Conservation (phyloP, 1,140 invertebrate genomes). For the Chrysoperla carnea region DNA sequence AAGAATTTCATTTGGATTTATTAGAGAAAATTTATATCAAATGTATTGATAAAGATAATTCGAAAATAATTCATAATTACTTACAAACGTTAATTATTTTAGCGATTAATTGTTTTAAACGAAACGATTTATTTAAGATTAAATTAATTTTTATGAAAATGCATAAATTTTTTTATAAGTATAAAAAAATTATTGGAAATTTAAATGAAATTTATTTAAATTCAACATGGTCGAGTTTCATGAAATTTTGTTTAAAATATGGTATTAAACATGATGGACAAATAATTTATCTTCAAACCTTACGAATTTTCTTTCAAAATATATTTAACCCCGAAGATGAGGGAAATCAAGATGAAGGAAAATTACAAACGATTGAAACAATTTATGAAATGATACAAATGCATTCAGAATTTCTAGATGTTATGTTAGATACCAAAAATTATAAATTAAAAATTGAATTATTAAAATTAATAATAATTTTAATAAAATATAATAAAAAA, state of each 20-base stretch:
- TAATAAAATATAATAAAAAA: conserved; percentile 36
- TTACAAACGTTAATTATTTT: neutral
- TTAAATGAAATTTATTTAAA: conserved; percentile 30
- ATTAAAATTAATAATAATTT: conserved; percentile 34
- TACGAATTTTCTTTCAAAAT: conserved; percentile 30
- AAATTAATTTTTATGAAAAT: neutral
- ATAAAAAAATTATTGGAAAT: conserved; percentile 3
- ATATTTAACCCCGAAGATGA: conserved; percentile 27
- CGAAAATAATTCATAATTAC: neutral
- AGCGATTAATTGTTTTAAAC: neutral
- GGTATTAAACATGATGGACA: conserved; percentile 27
- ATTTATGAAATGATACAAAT: conserved; percentile 55
- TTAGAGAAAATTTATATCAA: conserved; percentile 32
- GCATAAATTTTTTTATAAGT: neutral
- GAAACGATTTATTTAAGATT: neutral
- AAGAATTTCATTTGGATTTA: conserved; percentile 32
- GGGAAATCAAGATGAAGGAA: conserved; percentile 3
- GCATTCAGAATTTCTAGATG: conserved; percentile 53
- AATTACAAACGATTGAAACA: conserved; percentile 23
- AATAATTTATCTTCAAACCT: conserved; percentile 32
- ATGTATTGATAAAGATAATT: neutral
- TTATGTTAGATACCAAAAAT: conserved; percentile 32
- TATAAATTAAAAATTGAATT: conserved; percentile 35
- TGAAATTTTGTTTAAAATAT: conserved; percentile 40
- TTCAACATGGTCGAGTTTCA: conserved; percentile 43